Percentiles rank a stretch among this genome's conserved stretches.
These are phyloP conservation scores for Perizoma affinitatum DNA, from an alignment of 2,888 invertebrate species.

Conservation along the genomic window DNA sequence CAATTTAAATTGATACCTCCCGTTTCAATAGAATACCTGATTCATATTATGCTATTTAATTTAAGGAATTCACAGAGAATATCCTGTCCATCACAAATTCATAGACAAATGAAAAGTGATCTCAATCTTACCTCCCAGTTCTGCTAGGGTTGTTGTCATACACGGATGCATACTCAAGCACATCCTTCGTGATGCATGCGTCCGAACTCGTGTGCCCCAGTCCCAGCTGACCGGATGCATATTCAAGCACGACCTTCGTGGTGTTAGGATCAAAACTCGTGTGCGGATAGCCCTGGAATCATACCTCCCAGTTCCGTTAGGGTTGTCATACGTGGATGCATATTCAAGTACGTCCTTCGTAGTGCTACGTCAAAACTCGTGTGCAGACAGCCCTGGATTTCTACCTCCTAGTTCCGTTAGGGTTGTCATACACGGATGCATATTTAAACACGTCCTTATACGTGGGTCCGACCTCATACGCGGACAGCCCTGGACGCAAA, in stretches of 20 bases:
- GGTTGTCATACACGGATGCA: slow-evolving; percentile 46
- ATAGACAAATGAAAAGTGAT: slow-evolving; percentile 12
- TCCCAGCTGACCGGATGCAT: too few relatives aligned
- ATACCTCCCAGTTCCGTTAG: too few relatives aligned
- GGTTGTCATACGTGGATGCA: too few relatives aligned
- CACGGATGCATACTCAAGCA: slow-evolving; percentile 49
- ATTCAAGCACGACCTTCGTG: too few relatives aligned
- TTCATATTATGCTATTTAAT: too few relatives aligned
- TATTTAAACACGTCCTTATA: slow-evolving; percentile 49
- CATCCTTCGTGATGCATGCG: slow-evolving; percentile 37
- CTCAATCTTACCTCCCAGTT: slow-evolving; percentile 9
- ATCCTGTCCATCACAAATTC: not conserved
- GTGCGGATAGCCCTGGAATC: too few relatives aligned
- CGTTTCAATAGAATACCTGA: too few relatives aligned
- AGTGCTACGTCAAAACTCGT: too few relatives aligned
- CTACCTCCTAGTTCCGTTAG: slow-evolving; percentile 16
- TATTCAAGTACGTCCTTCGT: too few relatives aligned
- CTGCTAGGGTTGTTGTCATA: slow-evolving; percentile 13
- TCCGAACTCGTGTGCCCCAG: too few relatives aligned
- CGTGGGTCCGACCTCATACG: slow-evolving; percentile 50
- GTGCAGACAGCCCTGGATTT: too few relatives aligned
- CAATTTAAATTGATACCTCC: too few relatives aligned
- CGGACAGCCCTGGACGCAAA: slow-evolving; percentile 50
- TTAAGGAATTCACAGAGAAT: slow-evolving; percentile 1
- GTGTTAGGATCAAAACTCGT: slow-evolving; percentile 24